Evolutionary conservation across 2,888 invertebrate species (phyloP), one percentile per base, ranked within the genome.

Genomic region (Crepidodera aurea): DNA sequence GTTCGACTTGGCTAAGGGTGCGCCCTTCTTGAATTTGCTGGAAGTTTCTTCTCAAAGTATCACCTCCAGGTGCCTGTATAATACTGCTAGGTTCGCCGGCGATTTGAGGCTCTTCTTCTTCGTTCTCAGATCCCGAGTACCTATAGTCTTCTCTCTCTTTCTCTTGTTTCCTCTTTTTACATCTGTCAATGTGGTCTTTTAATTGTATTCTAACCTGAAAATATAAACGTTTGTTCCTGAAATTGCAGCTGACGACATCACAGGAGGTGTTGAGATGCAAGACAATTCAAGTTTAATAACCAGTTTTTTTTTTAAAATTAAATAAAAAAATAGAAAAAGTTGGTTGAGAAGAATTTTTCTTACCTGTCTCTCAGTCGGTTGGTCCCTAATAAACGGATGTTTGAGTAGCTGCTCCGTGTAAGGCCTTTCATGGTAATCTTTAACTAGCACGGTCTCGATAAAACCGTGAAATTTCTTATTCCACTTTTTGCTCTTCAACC

Each of bases 141-240:
- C 89, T 60, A 81, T 90, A 90, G 77, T 90, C 90, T 76, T 90
- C 90, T 16, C 90, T 85, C 69, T 90, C 89, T 79, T 93, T 93
- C 80, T 95, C 94, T 78, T 91, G 94, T 85, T 93, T 95, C 80
- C 96, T 90, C 82, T 96, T 96, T 84, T 96, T 96, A 84, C 95
- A 95, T 70, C 94, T 86, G 83, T 99, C 99, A 82, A 99, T 98
- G 83, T 99, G 98, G 84, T 99, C 99, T 83, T 98, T 98, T 70
- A 99, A 88, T 82, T 98, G 97, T 83, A 97, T 98, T 78, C 98
- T 87, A 71, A 98, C 97, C 85, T 98, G 96, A 5, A 12, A 60
- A 34, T 27, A 13, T 22, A n/a, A n/a, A n/a, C n/a, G n/a, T n/a
- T n/a, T n/a, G n/a, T n/a, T n/a, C n/a, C n/a, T n/a, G n/a, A n/a